phyloP scores from a whole-genome alignment of 2,113 vertebrate genomes.

The Tenrec ecaudatus region DNA sequence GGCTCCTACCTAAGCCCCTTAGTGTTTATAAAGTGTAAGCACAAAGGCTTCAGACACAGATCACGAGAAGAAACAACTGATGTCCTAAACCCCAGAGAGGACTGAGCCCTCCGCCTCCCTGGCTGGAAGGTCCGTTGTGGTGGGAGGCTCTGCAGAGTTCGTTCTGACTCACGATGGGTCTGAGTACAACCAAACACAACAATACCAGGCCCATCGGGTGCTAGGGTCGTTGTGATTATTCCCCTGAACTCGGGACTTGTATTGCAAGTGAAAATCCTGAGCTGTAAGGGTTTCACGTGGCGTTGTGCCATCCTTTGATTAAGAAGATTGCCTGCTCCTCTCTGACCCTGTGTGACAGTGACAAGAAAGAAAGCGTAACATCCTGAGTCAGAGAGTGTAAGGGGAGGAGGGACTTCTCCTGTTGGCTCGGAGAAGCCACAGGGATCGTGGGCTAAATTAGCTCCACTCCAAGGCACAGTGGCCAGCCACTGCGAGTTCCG shows the following conservation, averaged over 20 bases:
- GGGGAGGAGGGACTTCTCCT: background rate
- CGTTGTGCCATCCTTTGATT: background rate
- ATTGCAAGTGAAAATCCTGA: constrained; percentile 30
- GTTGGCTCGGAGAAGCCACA: background rate
- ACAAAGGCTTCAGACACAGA: background rate
- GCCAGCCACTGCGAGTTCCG: fast-evolving
- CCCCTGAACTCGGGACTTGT: background rate
- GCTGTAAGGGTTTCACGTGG: background rate
- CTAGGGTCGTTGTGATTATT: background rate
- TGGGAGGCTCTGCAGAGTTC: too few species aligned
- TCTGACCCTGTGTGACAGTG: background rate
- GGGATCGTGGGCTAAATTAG: background rate
- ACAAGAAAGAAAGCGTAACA: background rate
- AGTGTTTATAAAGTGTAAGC: too few species aligned
- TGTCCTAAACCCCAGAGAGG: constrained; percentile 12
- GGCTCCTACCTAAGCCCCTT: too few species aligned
- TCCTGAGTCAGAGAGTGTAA: background rate
- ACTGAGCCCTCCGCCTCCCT: background rate
- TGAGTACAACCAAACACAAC: too few species aligned
- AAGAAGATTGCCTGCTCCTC: constrained; percentile 36
- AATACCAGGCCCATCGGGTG: background rate
- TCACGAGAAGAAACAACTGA: background rate
- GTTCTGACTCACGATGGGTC: too few species aligned
- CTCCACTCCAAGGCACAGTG: background rate
- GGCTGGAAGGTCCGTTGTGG: too few species aligned